Percentiles rank a stretch among this genome's conserved stretches.
Conservation (phyloP, 2,888 invertebrate genomes). For the Hydrotaea diabolus region DNA sequence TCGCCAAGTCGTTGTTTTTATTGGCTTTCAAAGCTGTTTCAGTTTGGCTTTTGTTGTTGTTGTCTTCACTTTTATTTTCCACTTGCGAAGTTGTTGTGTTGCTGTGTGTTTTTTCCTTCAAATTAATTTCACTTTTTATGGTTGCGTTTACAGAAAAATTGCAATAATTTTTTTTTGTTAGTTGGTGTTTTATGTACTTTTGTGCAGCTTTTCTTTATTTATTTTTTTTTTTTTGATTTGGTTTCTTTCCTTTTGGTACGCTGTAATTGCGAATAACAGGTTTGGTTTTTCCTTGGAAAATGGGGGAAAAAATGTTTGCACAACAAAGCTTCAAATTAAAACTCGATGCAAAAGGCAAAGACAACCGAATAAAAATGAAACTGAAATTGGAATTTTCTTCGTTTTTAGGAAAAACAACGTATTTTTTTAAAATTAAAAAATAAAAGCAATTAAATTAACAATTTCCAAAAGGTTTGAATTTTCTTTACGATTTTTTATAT, state of each 20-base stretch:
- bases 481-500: slow-evolving; percentile 18
- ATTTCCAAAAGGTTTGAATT: slow-evolving; percentile 20
- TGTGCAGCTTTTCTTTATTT: neutral
- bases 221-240: slow-evolving; percentile 33
- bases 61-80: neutral
- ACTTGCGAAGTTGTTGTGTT: neutral
- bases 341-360: neutral
- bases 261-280: slow-evolving; percentile 39
- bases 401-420: neutral
- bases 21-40: slow-evolving; percentile 41
- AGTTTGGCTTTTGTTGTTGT: neutral
- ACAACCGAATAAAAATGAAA: slow-evolving; percentile 18
- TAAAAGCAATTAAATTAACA: too few species aligned
- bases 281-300: slow-evolving; percentile 62
- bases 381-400: slow-evolving; percentile 16
- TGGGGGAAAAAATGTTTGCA: slow-evolving; percentile 25
- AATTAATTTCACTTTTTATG: slow-evolving; percentile 68
- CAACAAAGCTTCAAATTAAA: too few species aligned
- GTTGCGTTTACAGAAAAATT: slow-evolving; percentile 55
- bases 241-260: slow-evolving; percentile 6
- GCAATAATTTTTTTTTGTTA: slow-evolving; percentile 32
- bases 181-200: neutral
- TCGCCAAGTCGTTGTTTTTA: slow-evolving; percentile 7
- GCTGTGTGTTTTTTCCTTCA: slow-evolving; percentile 49
- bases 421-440: too few species aligned